phyloP scores from a whole-genome alignment of 1,140 invertebrate genomes.

The Cotesia typhae region DNA sequence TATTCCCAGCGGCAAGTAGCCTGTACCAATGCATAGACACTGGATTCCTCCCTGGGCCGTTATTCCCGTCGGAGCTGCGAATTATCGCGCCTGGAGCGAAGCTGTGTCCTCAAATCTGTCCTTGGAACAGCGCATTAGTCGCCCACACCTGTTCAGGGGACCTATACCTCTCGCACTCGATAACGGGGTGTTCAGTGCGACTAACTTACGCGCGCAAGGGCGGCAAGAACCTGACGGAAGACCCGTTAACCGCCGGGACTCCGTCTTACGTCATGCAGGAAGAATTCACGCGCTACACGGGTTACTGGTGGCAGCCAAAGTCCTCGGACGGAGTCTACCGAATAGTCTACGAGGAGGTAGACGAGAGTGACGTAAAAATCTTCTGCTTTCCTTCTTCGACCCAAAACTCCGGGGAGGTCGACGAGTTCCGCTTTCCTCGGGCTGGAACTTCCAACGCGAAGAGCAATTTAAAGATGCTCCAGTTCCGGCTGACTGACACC shows the following conservation, averaged over 20 bases:
- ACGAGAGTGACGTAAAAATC: constrained; percentile 93
- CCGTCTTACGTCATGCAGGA: constrained; percentile 98
- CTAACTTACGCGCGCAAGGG: constrained; percentile 87
- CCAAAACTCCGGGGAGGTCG: constrained; percentile 79
- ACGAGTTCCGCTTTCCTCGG: constrained; percentile 92
- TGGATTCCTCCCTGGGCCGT: constrained; percentile 72
- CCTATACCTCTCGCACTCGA: constrained; percentile 86
- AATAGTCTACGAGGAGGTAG: constrained; percentile 96
- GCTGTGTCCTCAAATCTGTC: constrained; percentile 91
- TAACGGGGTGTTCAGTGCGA: constrained; percentile 76
- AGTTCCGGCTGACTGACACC: constrained; percentile 78
- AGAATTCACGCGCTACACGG: constrained; percentile 92
- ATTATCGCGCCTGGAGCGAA: constrained; percentile 74
- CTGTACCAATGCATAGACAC: constrained; percentile 83
- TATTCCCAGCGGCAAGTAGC: constrained; percentile 89
- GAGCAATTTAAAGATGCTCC: constrained; percentile 87
- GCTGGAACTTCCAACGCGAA: constrained; percentile 90
- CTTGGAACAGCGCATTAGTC: constrained; percentile 83
- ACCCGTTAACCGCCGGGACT: constrained; percentile 88
- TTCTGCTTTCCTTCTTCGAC: constrained; percentile 86
- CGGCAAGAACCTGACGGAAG: constrained; percentile 76
- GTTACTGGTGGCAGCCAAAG: constrained; percentile 97
- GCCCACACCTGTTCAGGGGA: constrained; percentile 92
- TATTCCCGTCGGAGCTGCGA: constrained; percentile 78
- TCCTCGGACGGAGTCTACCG: constrained; percentile 79